phyloP scores from a whole-genome alignment of 2,113 vertebrate genomes.

The Dicaeum eximium region DNA sequence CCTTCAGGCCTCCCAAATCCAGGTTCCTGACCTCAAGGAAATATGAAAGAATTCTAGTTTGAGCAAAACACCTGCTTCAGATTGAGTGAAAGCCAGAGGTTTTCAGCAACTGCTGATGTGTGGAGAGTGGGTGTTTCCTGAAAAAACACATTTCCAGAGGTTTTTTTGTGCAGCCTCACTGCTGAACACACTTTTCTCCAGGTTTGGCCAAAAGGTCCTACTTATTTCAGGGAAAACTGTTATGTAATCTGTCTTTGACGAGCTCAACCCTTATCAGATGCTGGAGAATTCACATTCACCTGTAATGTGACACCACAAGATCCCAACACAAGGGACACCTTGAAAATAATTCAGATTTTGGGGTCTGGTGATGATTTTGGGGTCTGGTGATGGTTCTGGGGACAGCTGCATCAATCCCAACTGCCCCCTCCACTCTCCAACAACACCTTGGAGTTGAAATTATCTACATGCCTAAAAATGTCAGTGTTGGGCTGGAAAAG shows the following conservation, averaged over 20 bases:
- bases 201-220: not conserved
- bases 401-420: not conserved
- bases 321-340: not conserved
- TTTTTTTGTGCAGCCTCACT: not conserved
- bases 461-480: rapidly evolving
- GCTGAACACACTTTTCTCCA: not conserved
- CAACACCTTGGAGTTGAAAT: not conserved
- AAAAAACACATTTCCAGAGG: not conserved
- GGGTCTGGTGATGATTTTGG: not conserved
- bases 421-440: rapidly evolving
- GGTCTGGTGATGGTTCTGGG: not conserved
- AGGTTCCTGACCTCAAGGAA: not conserved
- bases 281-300: not conserved
- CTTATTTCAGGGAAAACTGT: not conserved
- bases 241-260: not conserved
- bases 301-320: not conserved
- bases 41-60: not conserved
- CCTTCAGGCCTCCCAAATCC: not conserved
- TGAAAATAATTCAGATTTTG: not conserved
- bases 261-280: not conserved
- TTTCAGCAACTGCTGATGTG: not conserved
- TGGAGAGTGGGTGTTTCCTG: not conserved
- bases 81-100: not conserved
- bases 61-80: not conserved
- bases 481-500: not conserved